Evolutionary conservation across 37 sponge, comb jelly and placozoan species (phyloP).

Genomic region (Trichoplax adhaerens): DNA sequence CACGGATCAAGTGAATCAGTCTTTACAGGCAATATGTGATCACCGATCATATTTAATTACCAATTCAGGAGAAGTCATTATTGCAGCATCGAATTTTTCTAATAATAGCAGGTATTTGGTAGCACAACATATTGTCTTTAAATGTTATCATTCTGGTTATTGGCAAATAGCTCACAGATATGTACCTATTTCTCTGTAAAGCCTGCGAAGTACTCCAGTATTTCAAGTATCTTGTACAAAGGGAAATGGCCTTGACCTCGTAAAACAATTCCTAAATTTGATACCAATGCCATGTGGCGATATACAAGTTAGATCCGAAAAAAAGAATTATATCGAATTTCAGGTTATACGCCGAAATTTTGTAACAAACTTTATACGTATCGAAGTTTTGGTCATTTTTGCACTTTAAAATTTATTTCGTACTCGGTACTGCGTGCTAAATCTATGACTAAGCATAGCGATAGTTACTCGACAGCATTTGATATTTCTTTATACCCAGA

Average conservation of each 20-base stretch:
- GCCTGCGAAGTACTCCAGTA: conserved; percentile 36
- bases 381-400: too few relatives aligned
- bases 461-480: too few relatives aligned
- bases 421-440: too few relatives aligned
- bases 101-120: conserved; percentile 23
- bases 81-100: conserved; percentile 42
- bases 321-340: conserved; percentile 12
- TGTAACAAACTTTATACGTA: too few relatives aligned
- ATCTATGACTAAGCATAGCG: too few relatives aligned
- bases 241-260: conserved; percentile 59
- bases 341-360: too few relatives aligned
- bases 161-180: conserved; percentile 4
- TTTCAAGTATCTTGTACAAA: conserved; percentile 78
- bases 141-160: background rate
- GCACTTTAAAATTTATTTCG: too few relatives aligned
- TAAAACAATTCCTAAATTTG: conserved; percentile 70
- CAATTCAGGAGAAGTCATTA: conserved; percentile 34
- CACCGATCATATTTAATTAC: conserved; percentile 23
- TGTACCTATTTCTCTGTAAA: background rate
- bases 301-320: conserved; percentile 24
- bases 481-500: too few relatives aligned
- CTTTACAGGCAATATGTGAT: conserved; percentile 32
- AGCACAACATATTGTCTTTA: background rate
- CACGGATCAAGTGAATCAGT: conserved; percentile 30
- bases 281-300: conserved; percentile 32